phyloP scores from a whole-genome alignment of 2,888 invertebrate genomes.

The Pyrochroa serraticornis region DNA sequence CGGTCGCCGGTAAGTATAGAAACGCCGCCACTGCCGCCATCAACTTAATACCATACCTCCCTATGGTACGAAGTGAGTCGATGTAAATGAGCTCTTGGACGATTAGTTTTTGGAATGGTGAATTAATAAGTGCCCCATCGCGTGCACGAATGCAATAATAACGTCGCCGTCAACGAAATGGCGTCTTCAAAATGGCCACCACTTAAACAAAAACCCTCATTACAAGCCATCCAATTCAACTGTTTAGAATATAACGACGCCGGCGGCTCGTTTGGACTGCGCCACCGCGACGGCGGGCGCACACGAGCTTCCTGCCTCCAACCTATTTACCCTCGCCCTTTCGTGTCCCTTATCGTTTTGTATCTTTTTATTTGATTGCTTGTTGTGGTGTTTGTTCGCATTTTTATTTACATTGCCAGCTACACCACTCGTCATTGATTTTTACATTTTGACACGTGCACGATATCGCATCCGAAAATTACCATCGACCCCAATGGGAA shows the following conservation, averaged over 20 bases:
- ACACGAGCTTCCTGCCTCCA: conserved; percentile 12
- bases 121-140: conserved; percentile 46
- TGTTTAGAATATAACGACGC: conserved; percentile 1
- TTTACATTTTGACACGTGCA: no score
- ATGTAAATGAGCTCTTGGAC: conserved; percentile 34
- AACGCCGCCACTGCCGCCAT: conserved; percentile 12
- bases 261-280: not conserved
- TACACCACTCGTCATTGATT: not conserved
- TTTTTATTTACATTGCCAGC: not conserved
- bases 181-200: conserved; percentile 46
- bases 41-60: conserved; percentile 24
- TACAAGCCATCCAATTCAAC: conserved; percentile 14
- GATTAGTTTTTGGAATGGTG: conserved; percentile 34
- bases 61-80: conserved; percentile 8
- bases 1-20: conserved; percentile 7
- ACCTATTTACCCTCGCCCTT: conserved; percentile 22
- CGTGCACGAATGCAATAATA: conserved; percentile 43
- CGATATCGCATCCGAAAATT: conserved; percentile 1
- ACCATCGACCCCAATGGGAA: no score
- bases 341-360: conserved; percentile 31
- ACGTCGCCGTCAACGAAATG: conserved; percentile 37
- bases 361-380: conserved; percentile 28
- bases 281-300: not conserved
- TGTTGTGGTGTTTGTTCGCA: conserved; percentile 14
- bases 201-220: conserved; percentile 28